Evolutionary conservation across 2,888 invertebrate species (phyloP).

Genomic region (Cephus pygmeus): DNA sequence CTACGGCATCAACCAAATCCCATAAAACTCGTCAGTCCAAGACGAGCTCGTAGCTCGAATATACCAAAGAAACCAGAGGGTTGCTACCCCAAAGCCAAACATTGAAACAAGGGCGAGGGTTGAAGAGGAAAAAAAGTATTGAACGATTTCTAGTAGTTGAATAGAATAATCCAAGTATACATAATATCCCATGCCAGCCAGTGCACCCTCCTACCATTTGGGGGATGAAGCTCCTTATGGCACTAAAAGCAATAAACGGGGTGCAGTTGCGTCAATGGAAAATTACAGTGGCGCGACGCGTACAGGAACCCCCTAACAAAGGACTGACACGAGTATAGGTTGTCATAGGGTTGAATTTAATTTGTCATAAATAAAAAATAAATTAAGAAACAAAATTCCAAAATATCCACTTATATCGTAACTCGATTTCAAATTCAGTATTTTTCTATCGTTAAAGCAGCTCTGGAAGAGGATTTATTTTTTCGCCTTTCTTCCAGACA

Average conservation of each 20-base stretch:
- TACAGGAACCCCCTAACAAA: neutral
- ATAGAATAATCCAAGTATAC: neutral
- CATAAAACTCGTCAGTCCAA: conserved; percentile 2
- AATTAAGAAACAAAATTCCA: neutral
- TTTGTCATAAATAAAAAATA: neutral
- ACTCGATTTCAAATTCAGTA: neutral
- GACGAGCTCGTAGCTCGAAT: neutral
- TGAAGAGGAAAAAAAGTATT: neutral
- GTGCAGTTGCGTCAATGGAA: neutral
- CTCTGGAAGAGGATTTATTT: neutral
- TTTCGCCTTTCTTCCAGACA: neutral
- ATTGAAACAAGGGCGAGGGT: conserved; percentile 1
- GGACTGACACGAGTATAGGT: neutral
- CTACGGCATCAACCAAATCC: neutral
- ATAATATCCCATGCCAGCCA: neutral
- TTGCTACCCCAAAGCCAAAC: neutral
- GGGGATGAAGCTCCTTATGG: neutral
- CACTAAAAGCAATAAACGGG: neutral
- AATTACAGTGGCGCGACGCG: neutral
- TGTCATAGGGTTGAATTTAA: neutral
- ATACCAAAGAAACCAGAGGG: neutral
- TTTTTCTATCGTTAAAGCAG: neutral
- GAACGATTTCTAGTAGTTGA: neutral
- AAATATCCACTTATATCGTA: neutral
- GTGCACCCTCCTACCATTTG: neutral